Conservation (phyloP, 2,797 vertebrate species). For the Phalanger gymnotis region DNA sequence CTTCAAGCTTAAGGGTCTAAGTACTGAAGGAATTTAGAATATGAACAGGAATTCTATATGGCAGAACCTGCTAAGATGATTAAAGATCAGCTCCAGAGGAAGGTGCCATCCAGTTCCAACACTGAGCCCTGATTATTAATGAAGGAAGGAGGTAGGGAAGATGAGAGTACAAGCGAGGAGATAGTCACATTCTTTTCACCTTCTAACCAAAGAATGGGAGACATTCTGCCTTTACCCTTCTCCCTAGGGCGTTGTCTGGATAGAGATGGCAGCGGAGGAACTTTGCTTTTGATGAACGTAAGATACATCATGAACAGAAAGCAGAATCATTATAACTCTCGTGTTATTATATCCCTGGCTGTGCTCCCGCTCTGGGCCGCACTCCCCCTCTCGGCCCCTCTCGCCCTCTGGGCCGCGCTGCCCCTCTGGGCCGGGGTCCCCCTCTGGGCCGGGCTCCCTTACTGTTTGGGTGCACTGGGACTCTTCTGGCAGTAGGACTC, state of each 20-base stretch:
- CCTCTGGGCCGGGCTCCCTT: no score
- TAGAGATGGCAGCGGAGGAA: not conserved
- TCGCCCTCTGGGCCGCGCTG: no score
- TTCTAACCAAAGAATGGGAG: not conserved
- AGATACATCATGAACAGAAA: not conserved
- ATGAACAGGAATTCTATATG: not conserved
- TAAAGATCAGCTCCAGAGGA: not conserved
- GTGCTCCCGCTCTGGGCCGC: no score
- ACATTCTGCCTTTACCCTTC: not conserved
- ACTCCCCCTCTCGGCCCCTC: no score
- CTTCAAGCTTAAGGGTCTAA: not conserved
- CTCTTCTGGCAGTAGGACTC: not conserved
- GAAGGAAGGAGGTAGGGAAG: not conserved
- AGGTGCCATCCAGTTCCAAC: not conserved
- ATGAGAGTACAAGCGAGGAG: not conserved
- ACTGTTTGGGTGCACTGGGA: not conserved
- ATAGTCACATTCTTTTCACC: not conserved
- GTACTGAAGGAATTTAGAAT: not conserved
- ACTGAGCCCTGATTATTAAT: not conserved
- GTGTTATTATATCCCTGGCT: no score
- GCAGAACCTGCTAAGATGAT: not conserved
- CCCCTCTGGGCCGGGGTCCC: no score
- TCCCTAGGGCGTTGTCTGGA: not conserved
- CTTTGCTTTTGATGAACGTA: not conserved
- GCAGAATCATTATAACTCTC: not conserved